Percentiles rank a stretch among this genome's conserved stretches.
Evolutionary conservation across 2,797 vertebrate species (phyloP).

Genomic region (Pangasius mekongensis): DNA sequence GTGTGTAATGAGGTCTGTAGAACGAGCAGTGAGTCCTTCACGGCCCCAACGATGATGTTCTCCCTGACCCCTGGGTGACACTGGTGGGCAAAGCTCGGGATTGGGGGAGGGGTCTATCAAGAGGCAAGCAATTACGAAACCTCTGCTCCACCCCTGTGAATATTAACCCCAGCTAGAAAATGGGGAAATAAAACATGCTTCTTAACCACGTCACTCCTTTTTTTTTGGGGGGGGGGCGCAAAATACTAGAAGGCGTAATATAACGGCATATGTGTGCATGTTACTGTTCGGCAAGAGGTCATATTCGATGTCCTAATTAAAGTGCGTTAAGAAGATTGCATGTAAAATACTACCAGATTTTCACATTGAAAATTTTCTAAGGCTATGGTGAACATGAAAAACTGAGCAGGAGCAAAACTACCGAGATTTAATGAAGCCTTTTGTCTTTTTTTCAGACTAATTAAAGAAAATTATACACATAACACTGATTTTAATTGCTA

Average conservation of each 20-base stretch:
- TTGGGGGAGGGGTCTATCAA: constrained; percentile 36
- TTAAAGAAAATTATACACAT: constrained; percentile 69
- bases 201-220: constrained; percentile 68
- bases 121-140: constrained; percentile 48
- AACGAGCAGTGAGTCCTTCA: constrained; percentile 71
- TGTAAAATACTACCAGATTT: background rate
- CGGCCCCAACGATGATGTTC: constrained; percentile 66
- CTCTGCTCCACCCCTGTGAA: constrained; percentile 39
- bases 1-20: constrained; percentile 90
- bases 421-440: constrained; percentile 57
- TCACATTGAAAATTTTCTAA: background rate
- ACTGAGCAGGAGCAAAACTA: constrained; percentile 34
- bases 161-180: constrained; percentile 62
- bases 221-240: constrained; percentile 50
- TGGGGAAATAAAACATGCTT: constrained; percentile 74
- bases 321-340: background rate
- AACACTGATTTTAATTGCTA: constrained; percentile 77
- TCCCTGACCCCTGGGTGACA: constrained; percentile 82
- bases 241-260: background rate
- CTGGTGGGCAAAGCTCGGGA: constrained; percentile 72
- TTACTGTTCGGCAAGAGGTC: background rate
- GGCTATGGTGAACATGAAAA: background rate
- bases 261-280: background rate
- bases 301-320: background rate
- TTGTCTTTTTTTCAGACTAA: constrained; percentile 69